Evolutionary conservation across 2,888 invertebrate species (phyloP), one percentile per base, ranked within the genome.

Genomic region (Dastarcus helophoroides): DNA sequence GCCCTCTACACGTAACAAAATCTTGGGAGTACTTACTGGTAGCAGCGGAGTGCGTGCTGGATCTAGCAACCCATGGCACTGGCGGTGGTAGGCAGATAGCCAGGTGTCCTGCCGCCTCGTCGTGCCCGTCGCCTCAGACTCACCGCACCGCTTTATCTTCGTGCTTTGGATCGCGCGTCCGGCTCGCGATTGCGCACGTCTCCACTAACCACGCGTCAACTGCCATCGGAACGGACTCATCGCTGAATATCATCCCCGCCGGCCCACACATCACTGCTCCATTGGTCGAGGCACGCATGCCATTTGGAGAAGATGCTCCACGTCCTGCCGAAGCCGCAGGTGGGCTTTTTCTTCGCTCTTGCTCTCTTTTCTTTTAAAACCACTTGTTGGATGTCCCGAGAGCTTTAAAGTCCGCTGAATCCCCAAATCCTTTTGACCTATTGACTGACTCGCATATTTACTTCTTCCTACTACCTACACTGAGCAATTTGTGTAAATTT

Each of bases 81-180:
- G n/a, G 19, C 33, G 26, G 27, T 33, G 33, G 29, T 23, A 14
- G 17, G 25, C 26, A 23, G 33, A 21, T 26, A 11, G 35, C 31
- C 27, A 22, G 50, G 50, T 50, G 52, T 53, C 52, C 59, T 54
- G 53, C 59, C 59, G 54, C 58, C 57, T 56, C 57, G 56, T 53
- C 55, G 55, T 50, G 54, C 51, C 55, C 56, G 58, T 55, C 56
- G 59, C 53, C 58, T 54, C 54, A 53, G 55, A 55, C 53, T 55
- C 51, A 50, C 41, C 42, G 47, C 46, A 37, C 41, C 45, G 38
- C 47, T 41, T 41, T 39, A 43, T 34, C 42, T 42, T 26, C 26
- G 22, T 19, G 36, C 36, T 29, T 37, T 30, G 33, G 41, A 35
- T 31, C 40, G 42, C 16, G 5, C 5, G 22, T 7, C 31, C 32